Evolutionary conservation across 2,797 vertebrate genomes (phyloP).

Genomic region (Thamnophis elegans): DNA sequence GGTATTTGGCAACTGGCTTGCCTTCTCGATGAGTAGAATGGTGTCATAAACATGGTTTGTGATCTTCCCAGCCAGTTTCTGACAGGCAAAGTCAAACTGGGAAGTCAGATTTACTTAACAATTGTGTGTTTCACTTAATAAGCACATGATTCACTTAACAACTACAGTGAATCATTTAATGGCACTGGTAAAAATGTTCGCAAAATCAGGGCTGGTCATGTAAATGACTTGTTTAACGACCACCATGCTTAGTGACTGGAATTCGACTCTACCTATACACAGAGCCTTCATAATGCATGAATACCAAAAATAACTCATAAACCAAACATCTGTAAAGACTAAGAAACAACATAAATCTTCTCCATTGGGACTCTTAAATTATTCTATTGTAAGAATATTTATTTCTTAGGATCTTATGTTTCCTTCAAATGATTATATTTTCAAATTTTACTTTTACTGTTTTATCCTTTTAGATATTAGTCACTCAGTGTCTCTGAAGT

Average conservation of each 20-base stretch:
- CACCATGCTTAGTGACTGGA: not conserved
- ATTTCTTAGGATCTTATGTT: not conserved
- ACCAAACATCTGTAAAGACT: not conserved
- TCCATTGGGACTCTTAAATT: not conserved
- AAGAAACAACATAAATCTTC: not conserved
- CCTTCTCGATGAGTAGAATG: not conserved
- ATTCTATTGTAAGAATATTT: not conserved
- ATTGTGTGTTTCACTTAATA: not conserved
- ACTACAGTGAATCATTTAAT: not conserved
- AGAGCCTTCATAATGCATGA: constrained; percentile 23
- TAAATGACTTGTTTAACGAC: not conserved
- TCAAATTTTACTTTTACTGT: not conserved
- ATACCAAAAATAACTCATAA: constrained; percentile 2
- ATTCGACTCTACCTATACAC: not conserved
- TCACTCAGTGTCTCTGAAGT: not conserved
- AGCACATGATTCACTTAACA: not conserved
- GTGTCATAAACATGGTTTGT: not conserved
- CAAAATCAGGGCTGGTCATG: no score
- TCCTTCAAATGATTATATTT: not conserved
- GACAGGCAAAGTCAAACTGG: no score
- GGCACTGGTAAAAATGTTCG: no score
- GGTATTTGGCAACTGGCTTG: not conserved
- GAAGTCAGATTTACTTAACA: not conserved
- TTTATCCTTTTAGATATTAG: not conserved
- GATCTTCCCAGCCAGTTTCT: not conserved